phyloP scores from a whole-genome alignment of 2,888 invertebrate genomes.

The Meghimatium bilineatum region DNA sequence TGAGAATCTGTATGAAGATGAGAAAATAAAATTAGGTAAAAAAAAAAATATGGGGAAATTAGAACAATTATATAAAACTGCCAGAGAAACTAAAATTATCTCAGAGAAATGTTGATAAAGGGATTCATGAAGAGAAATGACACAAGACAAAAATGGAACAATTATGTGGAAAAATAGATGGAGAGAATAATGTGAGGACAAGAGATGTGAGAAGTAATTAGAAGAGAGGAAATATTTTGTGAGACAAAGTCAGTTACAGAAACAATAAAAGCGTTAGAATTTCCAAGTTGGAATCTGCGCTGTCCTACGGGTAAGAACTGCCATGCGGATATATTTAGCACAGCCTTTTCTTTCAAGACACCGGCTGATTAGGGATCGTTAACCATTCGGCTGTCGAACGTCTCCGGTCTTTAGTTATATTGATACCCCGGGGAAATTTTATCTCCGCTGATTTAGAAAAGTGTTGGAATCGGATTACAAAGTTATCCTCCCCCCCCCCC shows the following conservation, averaged over 20 bases:
- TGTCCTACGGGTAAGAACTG: background rate
- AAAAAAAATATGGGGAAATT: no score
- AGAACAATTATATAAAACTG: no score
- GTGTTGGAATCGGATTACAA: background rate
- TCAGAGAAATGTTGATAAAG: no score
- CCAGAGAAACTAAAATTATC: no score
- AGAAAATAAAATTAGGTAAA: no score
- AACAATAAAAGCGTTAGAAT: background rate
- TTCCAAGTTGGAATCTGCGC: background rate
- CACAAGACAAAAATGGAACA: background rate
- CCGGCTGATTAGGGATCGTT: background rate
- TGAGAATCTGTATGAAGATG: no score
- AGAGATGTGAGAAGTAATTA: no score
- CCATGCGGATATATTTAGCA: background rate
- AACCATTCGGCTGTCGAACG: background rate
- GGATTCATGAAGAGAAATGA: background rate
- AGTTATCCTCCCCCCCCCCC: no score
- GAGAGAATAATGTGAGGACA: background rate
- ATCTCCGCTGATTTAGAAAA: background rate
- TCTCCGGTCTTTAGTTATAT: slow-evolving; percentile 5
- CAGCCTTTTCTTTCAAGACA: background rate
- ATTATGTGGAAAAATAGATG: background rate
- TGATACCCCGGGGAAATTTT: background rate
- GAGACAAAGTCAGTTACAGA: background rate
- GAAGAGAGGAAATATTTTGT: background rate